phyloP scores from a whole-genome alignment of 2,113 vertebrate genomes.

The Coturnix japonica region DNA sequence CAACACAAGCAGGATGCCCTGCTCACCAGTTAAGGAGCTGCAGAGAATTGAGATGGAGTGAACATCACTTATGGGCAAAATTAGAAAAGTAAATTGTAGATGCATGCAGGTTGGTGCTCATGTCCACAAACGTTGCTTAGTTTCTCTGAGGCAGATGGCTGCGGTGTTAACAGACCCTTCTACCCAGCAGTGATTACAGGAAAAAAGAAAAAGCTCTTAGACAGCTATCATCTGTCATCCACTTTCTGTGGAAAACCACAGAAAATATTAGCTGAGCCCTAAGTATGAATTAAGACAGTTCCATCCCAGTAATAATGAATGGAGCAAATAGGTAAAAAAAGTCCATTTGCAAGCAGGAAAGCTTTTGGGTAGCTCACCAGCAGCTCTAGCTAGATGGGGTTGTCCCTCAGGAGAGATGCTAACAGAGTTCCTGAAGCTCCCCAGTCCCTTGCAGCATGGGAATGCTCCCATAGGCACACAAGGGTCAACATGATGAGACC shows the following conservation, averaged over 20 bases:
- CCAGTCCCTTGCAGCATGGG: fast-evolving
- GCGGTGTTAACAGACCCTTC: background rate
- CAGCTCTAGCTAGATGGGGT: background rate
- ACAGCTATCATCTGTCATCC: background rate
- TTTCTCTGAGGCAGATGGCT: background rate
- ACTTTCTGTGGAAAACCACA: background rate
- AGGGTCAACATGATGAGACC: background rate
- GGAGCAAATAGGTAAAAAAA: background rate
- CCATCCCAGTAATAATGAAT: background rate
- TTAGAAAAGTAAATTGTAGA: background rate
- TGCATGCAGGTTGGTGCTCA: background rate
- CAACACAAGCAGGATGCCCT: background rate
- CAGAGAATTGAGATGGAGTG: background rate
- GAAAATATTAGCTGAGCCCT: background rate
- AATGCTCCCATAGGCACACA: background rate
- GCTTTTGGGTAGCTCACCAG: background rate
- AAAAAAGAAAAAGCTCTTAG: background rate
- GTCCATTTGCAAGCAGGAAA: background rate
- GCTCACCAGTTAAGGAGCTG: background rate
- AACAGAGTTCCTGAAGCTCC: background rate
- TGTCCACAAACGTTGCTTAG: background rate
- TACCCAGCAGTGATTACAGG: background rate
- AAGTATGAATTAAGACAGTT: background rate
- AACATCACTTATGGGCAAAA: background rate
- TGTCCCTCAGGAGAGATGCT: background rate